Evolutionary conservation across 92 coral and sea anemone genomes (phyloP).

Genomic region (Porites evermanni): DNA sequence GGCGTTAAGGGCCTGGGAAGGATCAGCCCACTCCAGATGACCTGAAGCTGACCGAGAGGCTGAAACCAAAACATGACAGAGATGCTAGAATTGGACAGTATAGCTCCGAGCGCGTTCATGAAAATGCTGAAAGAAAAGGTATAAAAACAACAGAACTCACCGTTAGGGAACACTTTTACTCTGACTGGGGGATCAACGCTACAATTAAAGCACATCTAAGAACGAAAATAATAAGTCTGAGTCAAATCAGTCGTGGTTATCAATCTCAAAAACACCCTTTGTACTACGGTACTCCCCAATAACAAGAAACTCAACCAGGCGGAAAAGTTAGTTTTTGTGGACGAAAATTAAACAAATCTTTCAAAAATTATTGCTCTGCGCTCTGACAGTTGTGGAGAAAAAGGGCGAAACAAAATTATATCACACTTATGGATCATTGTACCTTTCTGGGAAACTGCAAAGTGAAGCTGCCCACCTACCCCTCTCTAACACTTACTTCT

Average conservation of each 20-base stretch:
- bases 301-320: too few relatives aligned
- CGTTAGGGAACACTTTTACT: constrained; percentile 72
- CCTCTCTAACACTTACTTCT: too few relatives aligned
- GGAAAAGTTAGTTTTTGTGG: too few relatives aligned
- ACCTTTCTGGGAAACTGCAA: too few relatives aligned
- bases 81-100: background rate
- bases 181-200: constrained; percentile 53
- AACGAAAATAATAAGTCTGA: background rate
- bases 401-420: too few relatives aligned
- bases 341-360: too few relatives aligned
- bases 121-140: background rate
- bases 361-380: too few relatives aligned
- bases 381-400: too few relatives aligned
- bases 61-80: background rate
- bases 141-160: constrained; percentile 41
- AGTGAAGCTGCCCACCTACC: too few relatives aligned
- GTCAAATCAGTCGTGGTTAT: background rate
- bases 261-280: background rate
- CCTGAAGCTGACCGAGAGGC: constrained; percentile 83
- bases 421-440: too few relatives aligned
- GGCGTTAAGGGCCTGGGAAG: constrained; percentile 77
- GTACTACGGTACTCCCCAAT: too few relatives aligned
- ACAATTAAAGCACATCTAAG: constrained; percentile 70
- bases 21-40: constrained; percentile 84
- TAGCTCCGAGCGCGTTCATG: too few relatives aligned